Evolutionary conservation across 2,797 vertebrate genomes (phyloP).

Genomic region (Kryptopterus vitreolus): DNA sequence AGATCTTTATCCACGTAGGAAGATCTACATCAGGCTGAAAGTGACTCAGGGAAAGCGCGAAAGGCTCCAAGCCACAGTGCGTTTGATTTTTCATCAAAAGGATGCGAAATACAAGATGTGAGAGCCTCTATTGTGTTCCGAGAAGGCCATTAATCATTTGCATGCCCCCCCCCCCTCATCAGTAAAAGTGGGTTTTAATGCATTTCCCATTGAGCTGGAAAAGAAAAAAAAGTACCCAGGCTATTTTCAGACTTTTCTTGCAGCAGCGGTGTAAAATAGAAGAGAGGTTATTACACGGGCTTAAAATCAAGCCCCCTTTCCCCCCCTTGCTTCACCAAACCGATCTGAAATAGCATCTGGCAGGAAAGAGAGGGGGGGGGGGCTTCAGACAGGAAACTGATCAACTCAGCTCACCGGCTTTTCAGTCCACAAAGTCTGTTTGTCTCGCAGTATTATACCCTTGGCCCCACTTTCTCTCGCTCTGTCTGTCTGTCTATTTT

Average conservation of each 20-base stretch:
- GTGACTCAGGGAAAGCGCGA: not conserved
- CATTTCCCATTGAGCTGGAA: constrained; percentile 60
- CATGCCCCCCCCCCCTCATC: constrained; percentile 52
- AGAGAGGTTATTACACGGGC: constrained; percentile 70
- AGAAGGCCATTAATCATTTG: constrained; percentile 53
- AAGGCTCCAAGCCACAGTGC: not conserved
- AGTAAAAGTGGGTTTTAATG: constrained; percentile 57
- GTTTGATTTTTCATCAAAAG: constrained; percentile 2
- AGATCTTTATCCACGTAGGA: not conserved
- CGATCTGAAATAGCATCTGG: constrained; percentile 87
- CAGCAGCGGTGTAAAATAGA: constrained; percentile 65
- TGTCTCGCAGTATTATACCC: constrained; percentile 49
- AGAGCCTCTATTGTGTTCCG: constrained; percentile 38
- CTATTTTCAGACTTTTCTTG: constrained; percentile 64
- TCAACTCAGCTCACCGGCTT: constrained; percentile 63
- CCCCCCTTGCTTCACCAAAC: constrained; percentile 76
- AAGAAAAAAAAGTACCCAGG: constrained; percentile 43
- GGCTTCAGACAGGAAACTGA: constrained; percentile 86
- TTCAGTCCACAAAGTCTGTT: constrained; percentile 38
- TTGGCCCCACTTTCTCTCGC: constrained; percentile 45
- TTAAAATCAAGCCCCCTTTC: constrained; percentile 67
- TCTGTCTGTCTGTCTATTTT: constrained; percentile 1
- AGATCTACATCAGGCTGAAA: not conserved
- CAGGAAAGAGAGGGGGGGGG: constrained; percentile 77
- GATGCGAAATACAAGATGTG: constrained; percentile 18